Conservation (phyloP, 2,888 invertebrate species). For the Drosophila formosana region DNA sequence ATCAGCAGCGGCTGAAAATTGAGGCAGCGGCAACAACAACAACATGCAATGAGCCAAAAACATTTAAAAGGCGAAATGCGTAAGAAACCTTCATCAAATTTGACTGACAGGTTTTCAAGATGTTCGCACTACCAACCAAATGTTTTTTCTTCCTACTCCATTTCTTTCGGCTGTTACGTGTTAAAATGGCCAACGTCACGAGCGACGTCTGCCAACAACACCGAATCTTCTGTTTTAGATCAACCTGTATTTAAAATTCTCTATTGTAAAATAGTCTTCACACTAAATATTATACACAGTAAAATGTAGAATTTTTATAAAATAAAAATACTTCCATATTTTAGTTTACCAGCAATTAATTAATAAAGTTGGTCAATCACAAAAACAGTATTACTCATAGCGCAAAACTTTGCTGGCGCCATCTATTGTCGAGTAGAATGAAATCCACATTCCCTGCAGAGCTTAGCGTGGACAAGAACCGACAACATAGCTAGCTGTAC, state of each 20-base stretch:
- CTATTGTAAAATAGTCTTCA: no score
- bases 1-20: constrained; percentile 25
- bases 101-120: constrained; percentile 84
- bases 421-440: constrained; percentile 26
- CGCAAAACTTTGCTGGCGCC: constrained; percentile 18
- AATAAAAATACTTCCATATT: background rate
- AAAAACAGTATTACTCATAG: background rate
- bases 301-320: no score
- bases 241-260: background rate
- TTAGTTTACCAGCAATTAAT: background rate
- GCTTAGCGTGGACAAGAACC: constrained; percentile 25
- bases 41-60: constrained; percentile 53
- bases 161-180: constrained; percentile 43
- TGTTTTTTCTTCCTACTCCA: constrained; percentile 59
- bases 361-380: background rate
- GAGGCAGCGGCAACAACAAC: constrained; percentile 20
- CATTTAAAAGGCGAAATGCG: constrained; percentile 73
- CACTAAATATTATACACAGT: no score
- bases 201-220: background rate
- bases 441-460: background rate
- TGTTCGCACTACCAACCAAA: constrained; percentile 80
- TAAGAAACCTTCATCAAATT: constrained; percentile 83
- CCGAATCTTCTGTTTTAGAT: background rate
- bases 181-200: constrained; percentile 58
- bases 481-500: background rate